Base-by-base conservation (phyloP, 2,113 vertebrate species). In the Malurus cyaneus region DNA sequence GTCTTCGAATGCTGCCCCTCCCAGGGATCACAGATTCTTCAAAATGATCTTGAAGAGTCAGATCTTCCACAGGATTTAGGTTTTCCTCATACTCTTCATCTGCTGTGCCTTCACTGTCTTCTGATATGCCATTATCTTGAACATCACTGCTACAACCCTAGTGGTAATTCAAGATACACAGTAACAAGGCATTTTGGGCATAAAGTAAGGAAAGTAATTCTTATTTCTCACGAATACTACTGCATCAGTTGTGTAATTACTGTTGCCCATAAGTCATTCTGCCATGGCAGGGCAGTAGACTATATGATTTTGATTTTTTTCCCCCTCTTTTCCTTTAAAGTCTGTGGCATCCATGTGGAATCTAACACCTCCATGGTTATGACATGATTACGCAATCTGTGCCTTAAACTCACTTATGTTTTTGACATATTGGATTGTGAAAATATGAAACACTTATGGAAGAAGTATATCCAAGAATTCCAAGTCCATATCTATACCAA, bases 41-140 rank as follows among this genome's bases (percentile, higher is more conserved):
- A 76, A 74, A 72, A 44, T 3, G 1, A 41, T 57, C 59, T 76
- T 62, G 50, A 86, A 64, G 39, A 47, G 19, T 66, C 41, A 47
- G 21, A 2, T 89, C 41, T 26, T 91, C 61, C 29, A 46, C 50
- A 39, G 25, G 19, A 44, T 71, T 70, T 71, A 6, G 88, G 9
- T 16, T 93, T 74, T 94, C 84, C 8, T 95, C 86, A 29, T 94
- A 94, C 29, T 78, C 70, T 18, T 93, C 94, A 54, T 69, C 3
- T 31, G 5, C 89, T 26, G 66, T 87, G 15, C 89, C 85, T 73
- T 96, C 96, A 76, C 54, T 87, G 9, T 88, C 93, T 62, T 96
- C 95, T 67, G 80, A 94, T 23, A 87, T 76, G 26, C 82, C 86
- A 46, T 82, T 57, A 25, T 71, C 90, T 61, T 88, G 47, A 49